These are phyloP conservation scores for Neoarius graeffei DNA, from an alignment of 2,113 vertebrate genomes.

Conservation along the genomic window DNA sequence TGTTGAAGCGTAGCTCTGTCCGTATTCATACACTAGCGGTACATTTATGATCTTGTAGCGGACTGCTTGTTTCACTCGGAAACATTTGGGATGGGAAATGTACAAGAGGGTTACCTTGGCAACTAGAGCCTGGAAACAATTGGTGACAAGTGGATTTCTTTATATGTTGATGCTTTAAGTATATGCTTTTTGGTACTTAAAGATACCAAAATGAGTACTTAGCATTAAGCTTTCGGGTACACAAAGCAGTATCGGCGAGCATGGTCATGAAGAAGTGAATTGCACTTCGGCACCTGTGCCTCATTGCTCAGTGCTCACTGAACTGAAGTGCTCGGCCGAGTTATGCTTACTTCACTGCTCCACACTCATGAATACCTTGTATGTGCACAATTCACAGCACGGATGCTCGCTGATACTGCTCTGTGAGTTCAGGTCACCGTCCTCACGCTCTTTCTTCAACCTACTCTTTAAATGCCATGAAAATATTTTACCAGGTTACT, in stretches of 20 bases:
- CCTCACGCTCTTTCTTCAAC: background rate
- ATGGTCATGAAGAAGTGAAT: background rate
- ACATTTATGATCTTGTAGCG: no score
- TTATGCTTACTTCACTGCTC: background rate
- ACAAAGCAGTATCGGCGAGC: background rate
- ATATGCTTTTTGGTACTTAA: no score
- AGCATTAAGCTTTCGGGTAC: background rate
- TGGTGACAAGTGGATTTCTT: no score
- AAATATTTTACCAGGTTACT: background rate
- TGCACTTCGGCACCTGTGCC: background rate
- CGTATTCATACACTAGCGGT: no score
- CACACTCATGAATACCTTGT: background rate
- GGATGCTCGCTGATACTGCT: background rate
- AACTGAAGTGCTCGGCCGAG: background rate
- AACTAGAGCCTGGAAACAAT: no score
- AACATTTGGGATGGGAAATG: no score
- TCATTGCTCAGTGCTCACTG: background rate
- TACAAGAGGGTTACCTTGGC: no score
- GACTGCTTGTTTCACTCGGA: no score
- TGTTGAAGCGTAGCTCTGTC: no score
- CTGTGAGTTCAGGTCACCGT: background rate
- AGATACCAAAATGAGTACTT: background rate
- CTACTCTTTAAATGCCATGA: background rate
- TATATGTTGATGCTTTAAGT: background rate
- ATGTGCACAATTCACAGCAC: background rate